Conservation (phyloP, 2,888 invertebrate genomes). For the Electrophaes corylata region DNA sequence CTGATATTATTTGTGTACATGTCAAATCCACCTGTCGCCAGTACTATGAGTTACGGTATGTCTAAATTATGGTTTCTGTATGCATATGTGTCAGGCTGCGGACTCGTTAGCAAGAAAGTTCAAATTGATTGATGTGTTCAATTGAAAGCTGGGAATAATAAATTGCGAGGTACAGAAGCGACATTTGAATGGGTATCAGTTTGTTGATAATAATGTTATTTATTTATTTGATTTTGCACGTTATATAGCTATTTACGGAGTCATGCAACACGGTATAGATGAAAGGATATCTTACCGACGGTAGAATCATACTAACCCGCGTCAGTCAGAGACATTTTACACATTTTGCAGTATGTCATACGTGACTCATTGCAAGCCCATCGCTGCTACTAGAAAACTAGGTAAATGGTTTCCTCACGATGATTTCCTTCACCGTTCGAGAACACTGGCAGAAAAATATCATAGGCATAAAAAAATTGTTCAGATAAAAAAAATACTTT, state of each 20-base stretch:
- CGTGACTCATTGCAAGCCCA: too few relatives aligned
- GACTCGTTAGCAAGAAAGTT: constrained; percentile 63
- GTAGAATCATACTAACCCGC: too few relatives aligned
- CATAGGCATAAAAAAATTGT: too few relatives aligned
- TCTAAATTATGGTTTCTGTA: constrained; percentile 76
- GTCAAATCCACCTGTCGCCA: constrained; percentile 68
- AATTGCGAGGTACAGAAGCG: constrained; percentile 29
- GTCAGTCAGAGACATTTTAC: too few relatives aligned
- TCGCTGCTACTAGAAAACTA: too few relatives aligned
- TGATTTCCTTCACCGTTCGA: too few relatives aligned
- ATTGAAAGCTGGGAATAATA: constrained; percentile 33
- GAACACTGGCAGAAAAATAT: too few relatives aligned
- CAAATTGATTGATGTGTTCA: constrained; percentile 58
- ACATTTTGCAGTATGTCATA: too few relatives aligned
- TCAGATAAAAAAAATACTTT: too few relatives aligned
- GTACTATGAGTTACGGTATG: constrained; percentile 71
- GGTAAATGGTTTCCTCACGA: too few relatives aligned
- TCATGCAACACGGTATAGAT: neutral
- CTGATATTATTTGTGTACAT: constrained; percentile 67
- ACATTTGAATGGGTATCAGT: constrained; percentile 26
- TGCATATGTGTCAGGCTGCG: constrained; percentile 72
- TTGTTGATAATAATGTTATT: constrained; percentile 26
- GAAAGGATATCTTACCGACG: neutral
- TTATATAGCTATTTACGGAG: neutral
- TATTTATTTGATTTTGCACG: constrained; percentile 23